phyloP scores from a whole-genome alignment of 2,888 invertebrate genomes.

The Aphidoletes aphidimyza region DNA sequence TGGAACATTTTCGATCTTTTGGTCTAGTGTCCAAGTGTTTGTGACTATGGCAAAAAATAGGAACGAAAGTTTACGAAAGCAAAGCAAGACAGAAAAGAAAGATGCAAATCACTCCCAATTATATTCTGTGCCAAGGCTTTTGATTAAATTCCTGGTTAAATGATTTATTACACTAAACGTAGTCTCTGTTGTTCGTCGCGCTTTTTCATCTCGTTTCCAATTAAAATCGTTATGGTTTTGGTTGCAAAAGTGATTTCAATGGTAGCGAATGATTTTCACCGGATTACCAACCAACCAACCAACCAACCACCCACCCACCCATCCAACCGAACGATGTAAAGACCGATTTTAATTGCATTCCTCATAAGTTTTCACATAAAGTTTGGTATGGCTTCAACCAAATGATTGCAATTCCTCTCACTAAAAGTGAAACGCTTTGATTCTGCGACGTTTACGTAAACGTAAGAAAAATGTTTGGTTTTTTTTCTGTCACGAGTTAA shows the following conservation, averaged over 20 bases:
- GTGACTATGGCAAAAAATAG: neutral
- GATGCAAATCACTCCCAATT: neutral
- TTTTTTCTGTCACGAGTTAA: no score
- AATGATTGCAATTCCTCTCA: slow-evolving; percentile 34
- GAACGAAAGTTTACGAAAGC: neutral
- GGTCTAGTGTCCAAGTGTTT: no score
- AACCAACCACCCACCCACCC: no score
- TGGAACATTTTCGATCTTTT: neutral
- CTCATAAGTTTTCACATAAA: neutral
- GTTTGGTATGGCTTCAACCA: neutral
- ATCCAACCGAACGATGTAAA: neutral
- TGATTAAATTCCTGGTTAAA: neutral
- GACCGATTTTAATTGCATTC: neutral
- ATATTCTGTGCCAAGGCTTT: neutral
- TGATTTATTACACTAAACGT: neutral
- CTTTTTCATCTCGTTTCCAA: neutral
- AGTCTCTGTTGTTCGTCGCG: neutral
- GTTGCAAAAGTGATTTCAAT: neutral
- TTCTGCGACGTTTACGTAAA: neutral
- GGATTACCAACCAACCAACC: neutral
- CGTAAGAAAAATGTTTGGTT: neutral
- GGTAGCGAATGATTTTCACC: neutral
- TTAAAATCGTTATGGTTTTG: slow-evolving; percentile 18
- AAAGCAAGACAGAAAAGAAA: neutral
- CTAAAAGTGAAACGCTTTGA: no score